Evolutionary conservation across 35 echinoderm and acorn worm genomes (phyloP), one percentile per base, ranked within the genome.

Genomic region (Heliocidaris erythrogramma): DNA sequence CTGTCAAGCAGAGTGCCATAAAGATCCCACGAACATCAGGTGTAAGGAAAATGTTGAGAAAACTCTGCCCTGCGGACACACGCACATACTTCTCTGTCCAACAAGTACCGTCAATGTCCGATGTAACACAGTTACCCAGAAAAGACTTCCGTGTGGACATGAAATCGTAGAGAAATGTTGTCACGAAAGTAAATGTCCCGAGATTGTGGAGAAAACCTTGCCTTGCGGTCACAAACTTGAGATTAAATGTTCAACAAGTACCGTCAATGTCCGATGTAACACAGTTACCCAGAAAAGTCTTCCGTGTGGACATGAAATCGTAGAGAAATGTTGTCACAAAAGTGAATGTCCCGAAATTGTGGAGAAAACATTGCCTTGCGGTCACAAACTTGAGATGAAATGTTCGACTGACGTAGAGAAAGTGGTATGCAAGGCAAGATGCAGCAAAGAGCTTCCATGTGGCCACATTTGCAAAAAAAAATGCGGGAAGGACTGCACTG

Each of bases 381-480:
- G 96, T 47, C 96, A 96, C 91, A 92, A 49, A n/a, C 16, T 47
- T 24, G 27, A 30, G 47, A 30, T 92, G 47, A 92, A 13, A 11
- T 92, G 91, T 92, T 92, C 91, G 49, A 30, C 47, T 18, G 91
- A 92, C 7, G 47, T 48, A 56, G 47, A 48, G 16, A 30, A 32
- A n/a, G 49, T 89, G 18, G 87, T 89, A 16, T 95, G 94, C 65
- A 48, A 42, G 9, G 48, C 18, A 87, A 47, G 18, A 9, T 97
- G 96, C 71, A 53, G 29, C 14, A 93, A 95, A 50, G 24, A 32
- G 7, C 60, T 97, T 47, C 60, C 60, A 24, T 97, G 96, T 93
- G 96, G 96, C 49, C 96, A 97, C 85, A 60, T 5, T 11, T 97
- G 96, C 69, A n/a, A 30, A 14, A 87, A 94, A 49, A 94, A 32